Conservation (phyloP, 1,140 invertebrate genomes). For the Zaprionus africanus region DNA sequence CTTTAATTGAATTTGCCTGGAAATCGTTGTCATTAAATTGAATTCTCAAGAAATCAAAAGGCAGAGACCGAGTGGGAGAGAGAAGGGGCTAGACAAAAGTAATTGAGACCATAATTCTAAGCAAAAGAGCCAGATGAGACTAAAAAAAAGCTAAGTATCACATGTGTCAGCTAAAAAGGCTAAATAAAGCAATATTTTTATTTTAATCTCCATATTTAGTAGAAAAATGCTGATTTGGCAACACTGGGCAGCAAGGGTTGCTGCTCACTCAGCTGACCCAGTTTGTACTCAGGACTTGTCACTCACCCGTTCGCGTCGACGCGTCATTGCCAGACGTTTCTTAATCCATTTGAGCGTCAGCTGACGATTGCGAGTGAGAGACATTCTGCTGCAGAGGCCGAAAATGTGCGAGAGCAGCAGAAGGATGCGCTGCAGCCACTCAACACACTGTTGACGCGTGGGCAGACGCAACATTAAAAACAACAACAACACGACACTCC, state of each 20-base stretch:
- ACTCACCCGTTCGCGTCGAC: constrained; percentile 48
- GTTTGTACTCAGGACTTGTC: constrained; percentile 35
- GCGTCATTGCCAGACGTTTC: constrained; percentile 62
- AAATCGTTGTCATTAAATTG: constrained; percentile 52
- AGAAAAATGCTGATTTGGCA: background rate
- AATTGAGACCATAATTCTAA: background rate
- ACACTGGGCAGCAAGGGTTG: background rate
- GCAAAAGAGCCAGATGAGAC: background rate
- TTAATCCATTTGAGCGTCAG: constrained; percentile 75
- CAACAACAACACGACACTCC: constrained; percentile 26
- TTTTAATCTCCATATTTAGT: too few relatives aligned
- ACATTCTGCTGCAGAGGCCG: constrained; percentile 64
- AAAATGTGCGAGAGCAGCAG: constrained; percentile 61
- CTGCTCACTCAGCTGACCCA: constrained; percentile 51
- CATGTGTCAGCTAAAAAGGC: too few relatives aligned
- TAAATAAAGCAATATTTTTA: too few relatives aligned
- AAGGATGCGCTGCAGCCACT: constrained; percentile 68
- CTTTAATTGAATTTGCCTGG: constrained; percentile 50
- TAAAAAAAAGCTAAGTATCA: too few relatives aligned
- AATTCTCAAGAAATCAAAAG: constrained; percentile 56
- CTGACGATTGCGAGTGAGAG: constrained; percentile 61
- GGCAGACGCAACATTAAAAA: constrained; percentile 65
- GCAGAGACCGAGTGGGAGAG: background rate
- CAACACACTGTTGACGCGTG: constrained; percentile 57
- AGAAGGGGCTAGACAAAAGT: constrained; percentile 24